Evolutionary conservation across 2,113 vertebrate species (phyloP).

Genomic region (Chaetodon auriga): DNA sequence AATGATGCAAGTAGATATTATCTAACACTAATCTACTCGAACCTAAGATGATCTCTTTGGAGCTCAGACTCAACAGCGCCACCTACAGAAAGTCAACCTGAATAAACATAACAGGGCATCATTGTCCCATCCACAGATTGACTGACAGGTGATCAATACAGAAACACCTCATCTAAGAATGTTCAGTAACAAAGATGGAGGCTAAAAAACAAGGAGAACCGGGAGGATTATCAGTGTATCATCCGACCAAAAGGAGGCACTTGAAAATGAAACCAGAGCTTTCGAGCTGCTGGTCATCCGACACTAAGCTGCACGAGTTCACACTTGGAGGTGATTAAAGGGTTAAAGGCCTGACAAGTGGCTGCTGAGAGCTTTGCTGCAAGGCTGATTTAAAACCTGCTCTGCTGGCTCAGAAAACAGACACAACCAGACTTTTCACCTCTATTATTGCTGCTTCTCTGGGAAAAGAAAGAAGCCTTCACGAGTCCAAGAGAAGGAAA

Average conservation of each 20-base stretch:
- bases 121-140: neutral
- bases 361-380: neutral
- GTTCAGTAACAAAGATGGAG: neutral
- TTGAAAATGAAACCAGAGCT: constrained; percentile 13
- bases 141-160: neutral
- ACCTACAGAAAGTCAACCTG: neutral
- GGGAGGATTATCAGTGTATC: constrained; percentile 2
- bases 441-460: neutral
- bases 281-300: constrained; percentile 10
- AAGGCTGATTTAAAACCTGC: constrained; percentile 17
- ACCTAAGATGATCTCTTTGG: neutral
- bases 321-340: constrained; percentile 33
- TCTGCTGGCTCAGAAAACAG: neutral
- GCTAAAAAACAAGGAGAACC: neutral
- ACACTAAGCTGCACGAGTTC: constrained; percentile 40
- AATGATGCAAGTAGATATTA: too few species aligned
- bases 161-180: neutral
- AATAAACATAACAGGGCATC: neutral
- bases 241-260: neutral
- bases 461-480: neutral
- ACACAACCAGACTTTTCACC: constrained; percentile 28
- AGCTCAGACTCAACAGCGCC: neutral
- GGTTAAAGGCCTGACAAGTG: constrained; percentile 76
- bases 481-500: neutral
- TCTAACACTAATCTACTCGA: too few species aligned